Conservation (phyloP, 64 coral and sea anemone genomes). For the Montipora efflorescens region DNA sequence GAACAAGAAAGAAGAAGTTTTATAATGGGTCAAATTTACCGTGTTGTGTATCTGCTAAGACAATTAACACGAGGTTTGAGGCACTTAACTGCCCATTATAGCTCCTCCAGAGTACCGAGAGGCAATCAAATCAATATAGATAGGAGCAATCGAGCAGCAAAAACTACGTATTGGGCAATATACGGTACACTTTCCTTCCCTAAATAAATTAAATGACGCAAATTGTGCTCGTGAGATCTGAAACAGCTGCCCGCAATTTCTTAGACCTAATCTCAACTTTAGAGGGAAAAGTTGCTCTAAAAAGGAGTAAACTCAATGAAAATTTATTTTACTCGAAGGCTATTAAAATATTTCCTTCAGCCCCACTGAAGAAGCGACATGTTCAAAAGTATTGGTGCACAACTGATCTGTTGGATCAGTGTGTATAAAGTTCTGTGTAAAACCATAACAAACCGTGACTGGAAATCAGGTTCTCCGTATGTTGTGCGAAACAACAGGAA, state of each 20-base stretch:
- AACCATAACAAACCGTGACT: too few species aligned
- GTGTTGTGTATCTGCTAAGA: not conserved
- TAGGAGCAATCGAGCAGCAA: not conserved
- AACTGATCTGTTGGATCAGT: too few species aligned
- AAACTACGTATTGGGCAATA: not conserved
- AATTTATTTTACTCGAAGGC: too few species aligned
- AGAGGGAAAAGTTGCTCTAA: not conserved
- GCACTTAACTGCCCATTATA: not conserved
- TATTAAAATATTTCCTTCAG: too few species aligned
- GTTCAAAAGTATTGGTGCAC: too few species aligned
- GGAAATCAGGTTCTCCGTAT: too few species aligned
- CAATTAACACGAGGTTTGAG: not conserved
- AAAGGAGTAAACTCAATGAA: too few species aligned
- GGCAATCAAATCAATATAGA: slow-evolving; percentile 1
- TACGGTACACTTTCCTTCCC: not conserved
- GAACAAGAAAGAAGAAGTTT: too few species aligned
- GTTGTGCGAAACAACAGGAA: too few species aligned
- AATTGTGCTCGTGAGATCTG: not conserved
- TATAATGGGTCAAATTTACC: not conserved
- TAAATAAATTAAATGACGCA: not conserved
- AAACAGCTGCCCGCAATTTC: not conserved
- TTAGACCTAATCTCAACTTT: not conserved
- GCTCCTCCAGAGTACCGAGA: not conserved
- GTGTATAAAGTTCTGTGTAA: too few species aligned
- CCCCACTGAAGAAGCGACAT: too few species aligned